A percentile compares a stretch with the other conserved stretches of the same genome.
These are phyloP conservation scores for Alligator mississippiensis DNA, from an alignment of 2,113 vertebrate genomes.

Conservation along the genomic window DNA sequence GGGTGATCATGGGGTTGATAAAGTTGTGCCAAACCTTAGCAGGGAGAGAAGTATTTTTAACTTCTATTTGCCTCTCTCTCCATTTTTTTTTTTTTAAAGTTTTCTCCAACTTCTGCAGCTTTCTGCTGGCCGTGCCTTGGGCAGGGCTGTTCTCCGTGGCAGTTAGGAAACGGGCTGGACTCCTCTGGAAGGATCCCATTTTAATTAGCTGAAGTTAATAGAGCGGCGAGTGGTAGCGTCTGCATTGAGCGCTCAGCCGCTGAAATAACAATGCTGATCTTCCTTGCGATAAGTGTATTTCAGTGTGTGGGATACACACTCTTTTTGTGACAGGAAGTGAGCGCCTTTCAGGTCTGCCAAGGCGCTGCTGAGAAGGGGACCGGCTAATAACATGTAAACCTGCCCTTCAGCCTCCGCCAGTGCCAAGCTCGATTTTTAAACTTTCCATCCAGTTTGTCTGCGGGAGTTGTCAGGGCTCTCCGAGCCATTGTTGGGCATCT, in stretches of 20 bases:
- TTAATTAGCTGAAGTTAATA: neutral
- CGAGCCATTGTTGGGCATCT: neutral
- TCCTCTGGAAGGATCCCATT: neutral
- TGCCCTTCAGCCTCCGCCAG: neutral
- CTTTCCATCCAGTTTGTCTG: neutral
- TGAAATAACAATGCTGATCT: neutral
- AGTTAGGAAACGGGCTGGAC: neutral
- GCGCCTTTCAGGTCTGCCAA: neutral
- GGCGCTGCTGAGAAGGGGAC: neutral
- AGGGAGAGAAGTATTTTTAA: slow-evolving; percentile 66
- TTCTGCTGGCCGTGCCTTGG: neutral
- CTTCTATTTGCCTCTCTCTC: slow-evolving; percentile 21
- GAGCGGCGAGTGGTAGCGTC: neutral
- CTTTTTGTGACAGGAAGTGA: neutral
- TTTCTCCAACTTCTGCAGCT: slow-evolving; percentile 28
- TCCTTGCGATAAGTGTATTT: neutral
- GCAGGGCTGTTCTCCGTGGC: neutral
- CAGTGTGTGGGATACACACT: neutral
- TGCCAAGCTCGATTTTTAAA: neutral
- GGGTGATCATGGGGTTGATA: slow-evolving; percentile 75
- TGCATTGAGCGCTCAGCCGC: neutral
- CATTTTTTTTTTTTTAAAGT: neutral
- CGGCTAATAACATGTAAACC: neutral
- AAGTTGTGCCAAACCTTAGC: slow-evolving; percentile 72
- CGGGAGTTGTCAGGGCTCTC: neutral